Evolutionary conservation across 1,140 invertebrate species (phyloP).

Genomic region (Oscheius sp.): DNA sequence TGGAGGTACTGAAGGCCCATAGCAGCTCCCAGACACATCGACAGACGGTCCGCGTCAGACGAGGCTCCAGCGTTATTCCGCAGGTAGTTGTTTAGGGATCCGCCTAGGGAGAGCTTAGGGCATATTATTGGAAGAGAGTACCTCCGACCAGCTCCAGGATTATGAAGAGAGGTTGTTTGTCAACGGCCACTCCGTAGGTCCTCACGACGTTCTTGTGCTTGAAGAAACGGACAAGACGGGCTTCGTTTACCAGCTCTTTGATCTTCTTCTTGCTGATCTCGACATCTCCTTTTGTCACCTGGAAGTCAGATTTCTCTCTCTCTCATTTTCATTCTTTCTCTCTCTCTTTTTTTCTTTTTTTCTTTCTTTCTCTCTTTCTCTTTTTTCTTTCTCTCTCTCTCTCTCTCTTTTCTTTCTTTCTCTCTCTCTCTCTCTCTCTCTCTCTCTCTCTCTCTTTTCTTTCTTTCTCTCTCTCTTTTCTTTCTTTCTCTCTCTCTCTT

Average conservation of each 20-base stretch:
- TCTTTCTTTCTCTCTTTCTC: not conserved
- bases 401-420: too few species aligned
- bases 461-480: too few species aligned
- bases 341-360: not conserved
- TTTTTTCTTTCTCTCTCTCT: too few species aligned
- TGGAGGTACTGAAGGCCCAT: slow-evolving; percentile 89
- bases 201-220: slow-evolving; percentile 33
- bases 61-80: not conserved
- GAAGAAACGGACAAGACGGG: slow-evolving; percentile 24
- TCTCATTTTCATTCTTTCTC: not conserved
- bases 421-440: too few species aligned
- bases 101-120: not conserved
- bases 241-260: slow-evolving; percentile 33
- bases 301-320: not conserved
- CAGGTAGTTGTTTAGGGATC: slow-evolving; percentile 14
- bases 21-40: slow-evolving; percentile 22
- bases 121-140: too few species aligned
- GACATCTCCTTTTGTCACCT: slow-evolving; percentile 5
- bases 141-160: slow-evolving; percentile 33
- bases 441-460: too few species aligned
- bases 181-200: slow-evolving; percentile 32
- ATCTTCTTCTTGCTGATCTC: slow-evolving; percentile 30
- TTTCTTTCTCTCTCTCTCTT: too few species aligned
- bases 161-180: slow-evolving; percentile 24
- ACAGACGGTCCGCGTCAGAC: slow-evolving; percentile 7